A percentile compares a stretch with the other conserved stretches of the same genome.
These are phyloP conservation scores for Varanus salvator DNA, from an alignment of 2,113 vertebrate genomes.

Conservation along the genomic window DNA sequence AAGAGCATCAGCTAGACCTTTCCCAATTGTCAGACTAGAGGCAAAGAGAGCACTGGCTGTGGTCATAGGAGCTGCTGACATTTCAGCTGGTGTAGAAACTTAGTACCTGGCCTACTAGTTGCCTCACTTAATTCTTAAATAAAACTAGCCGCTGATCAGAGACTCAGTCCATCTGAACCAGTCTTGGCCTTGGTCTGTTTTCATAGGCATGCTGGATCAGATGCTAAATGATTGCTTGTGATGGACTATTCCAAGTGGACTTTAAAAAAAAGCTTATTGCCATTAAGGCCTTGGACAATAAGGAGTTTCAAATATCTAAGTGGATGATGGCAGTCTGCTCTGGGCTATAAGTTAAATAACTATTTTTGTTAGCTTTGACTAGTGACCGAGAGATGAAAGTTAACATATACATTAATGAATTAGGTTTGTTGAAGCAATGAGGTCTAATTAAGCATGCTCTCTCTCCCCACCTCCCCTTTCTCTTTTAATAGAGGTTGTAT, in stretches of 20 bases:
- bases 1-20: not conserved
- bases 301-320: not conserved
- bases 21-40: not conserved
- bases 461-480: not conserved
- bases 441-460: not conserved
- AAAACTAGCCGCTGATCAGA: not conserved
- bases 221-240: not conserved
- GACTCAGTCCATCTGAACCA: not conserved
- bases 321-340: not conserved
- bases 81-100: not conserved
- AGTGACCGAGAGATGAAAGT: not conserved
- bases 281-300: not conserved
- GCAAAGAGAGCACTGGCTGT: not conserved
- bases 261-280: too few relatives aligned
- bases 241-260: too few relatives aligned
- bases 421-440: slow-evolving; percentile 6
- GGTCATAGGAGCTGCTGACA: not conserved
- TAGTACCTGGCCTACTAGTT: not conserved
- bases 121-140: not conserved
- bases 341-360: not conserved
- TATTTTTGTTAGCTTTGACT: not conserved
- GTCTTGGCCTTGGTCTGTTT: not conserved
- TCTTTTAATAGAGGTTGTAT: slow-evolving; percentile 1
- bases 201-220: not conserved
- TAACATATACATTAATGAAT: not conserved